Evolutionary conservation across 2,888 invertebrate genomes (phyloP), one percentile per base, ranked within the genome.

Genomic region (Temnothorax rugatulus): DNA sequence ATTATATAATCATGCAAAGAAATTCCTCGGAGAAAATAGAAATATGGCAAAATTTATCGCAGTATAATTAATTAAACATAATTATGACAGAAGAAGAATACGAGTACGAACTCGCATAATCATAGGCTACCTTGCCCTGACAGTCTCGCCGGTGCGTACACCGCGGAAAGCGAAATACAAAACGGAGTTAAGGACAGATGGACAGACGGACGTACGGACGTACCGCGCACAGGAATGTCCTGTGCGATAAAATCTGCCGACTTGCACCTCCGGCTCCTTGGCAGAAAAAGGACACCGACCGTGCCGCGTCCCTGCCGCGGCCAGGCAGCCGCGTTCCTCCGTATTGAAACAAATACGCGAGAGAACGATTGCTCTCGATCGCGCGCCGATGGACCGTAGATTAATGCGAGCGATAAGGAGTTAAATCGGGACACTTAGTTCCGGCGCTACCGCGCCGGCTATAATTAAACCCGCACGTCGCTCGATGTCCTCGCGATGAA

Each of bases 161-260:
- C 84, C 81, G 83, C 88, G 82, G 84, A 81, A 90, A 88, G 84
- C 81, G 86, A 90, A 90, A 90, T 89, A 90, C 85, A 90, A 90
- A 88, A 87, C 89, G 83, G 77, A 90, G 77, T 75, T 84, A 82
- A 71, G 90, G 85, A 86, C 82, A 86, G 86, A 86, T 83, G 83
- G 88, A 87, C 79, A 84, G 85, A 88, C 90, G 84, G 84, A 89
- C 89, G 87, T 85, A 87, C 87, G 57, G 63, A 84, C 83, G 85
- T 84, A 89, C 89, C 91, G 87, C 88, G 89, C 91, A 90, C 86
- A 93, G 91, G 93, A 93, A 93, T 93, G 89, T 90, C 89, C 89
- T 93, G 88, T 93, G 90, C 88, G 93, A 93, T 93, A 92, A 91
- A 90, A 93, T 93, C 93, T 93, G 86, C 93, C 93, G 93, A 93